Evolutionary conservation across 1,140 invertebrate species (phyloP), one percentile per base, ranked within the genome.

Genomic region (Trichomalopsis sarcophagae): DNA sequence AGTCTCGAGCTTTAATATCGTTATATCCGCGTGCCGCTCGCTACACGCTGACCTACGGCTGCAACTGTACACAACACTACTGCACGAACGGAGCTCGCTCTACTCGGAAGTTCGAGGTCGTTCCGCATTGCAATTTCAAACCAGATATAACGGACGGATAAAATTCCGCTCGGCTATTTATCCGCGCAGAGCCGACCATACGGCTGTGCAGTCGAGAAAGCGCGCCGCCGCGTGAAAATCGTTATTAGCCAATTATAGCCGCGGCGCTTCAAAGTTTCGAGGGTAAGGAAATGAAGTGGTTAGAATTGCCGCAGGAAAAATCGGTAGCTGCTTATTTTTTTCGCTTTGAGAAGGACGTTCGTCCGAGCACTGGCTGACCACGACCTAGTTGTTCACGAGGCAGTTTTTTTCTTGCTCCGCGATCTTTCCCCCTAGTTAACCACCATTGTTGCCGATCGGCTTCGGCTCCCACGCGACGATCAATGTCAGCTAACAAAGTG

Each of bases 21-120:
- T 10, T 73, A 21, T 21, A 62, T 36, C 13, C 17, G 4, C 23
- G 11, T 4, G 2, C 6, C 17, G 73, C 7, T 21, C 55, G 6
- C 62, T 33, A 0, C 3, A 30, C 9, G 7, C 62, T 84, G 83
- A 84, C 83, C 83, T 76, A 85, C 55, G 69, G 7, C 36, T 47
- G 74, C 33, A n/a, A n/a, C 17, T 47, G 27, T 33, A 71, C 33
- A 62, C 6, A 62, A 17, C 17, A 62, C 27, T 27, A 27, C 27
- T 27, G 27, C 21, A 62, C 21, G 21, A 21, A 14, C 50, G 5
- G 50, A 5, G 50, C 50, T 14, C 13, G 17, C 21, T 0, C 6
- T n/a, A 74, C 55, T 86, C 82, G 87, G 88, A 88, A 87, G 88
- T 89, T 89, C 89, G 89, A 89, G 88, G 88, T 88, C 88, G 87